phyloP scores from a whole-genome alignment of 2,113 vertebrate species.

The Hypanus sabinus region DNA sequence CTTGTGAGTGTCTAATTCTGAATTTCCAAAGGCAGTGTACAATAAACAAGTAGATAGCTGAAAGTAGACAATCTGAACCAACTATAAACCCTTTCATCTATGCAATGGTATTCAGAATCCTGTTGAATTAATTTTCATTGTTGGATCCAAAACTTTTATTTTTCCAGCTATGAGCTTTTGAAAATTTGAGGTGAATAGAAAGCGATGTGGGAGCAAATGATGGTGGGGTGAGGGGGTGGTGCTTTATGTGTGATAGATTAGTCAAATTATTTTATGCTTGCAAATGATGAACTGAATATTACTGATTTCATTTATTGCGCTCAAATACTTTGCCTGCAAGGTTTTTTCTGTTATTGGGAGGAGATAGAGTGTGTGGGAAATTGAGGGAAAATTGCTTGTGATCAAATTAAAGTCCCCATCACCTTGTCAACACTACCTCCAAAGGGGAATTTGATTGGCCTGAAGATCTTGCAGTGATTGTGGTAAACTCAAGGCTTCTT shows the following conservation, averaged over 20 bases:
- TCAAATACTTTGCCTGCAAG: no score
- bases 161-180: background rate
- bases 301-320: background rate
- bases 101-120: background rate
- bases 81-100: background rate
- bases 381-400: no score
- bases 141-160: background rate
- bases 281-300: background rate
- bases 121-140: background rate
- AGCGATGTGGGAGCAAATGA: no score
- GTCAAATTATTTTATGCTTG: background rate
- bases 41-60: background rate
- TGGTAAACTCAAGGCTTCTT: no score
- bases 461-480: no score
- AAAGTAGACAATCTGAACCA: background rate
- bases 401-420: no score
- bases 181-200: background rate
- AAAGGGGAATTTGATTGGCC: no score
- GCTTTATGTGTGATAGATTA: background rate
- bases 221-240: background rate
- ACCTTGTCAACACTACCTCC: no score
- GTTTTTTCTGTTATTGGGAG: no score
- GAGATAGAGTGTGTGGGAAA: no score
- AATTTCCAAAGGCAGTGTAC: background rate
- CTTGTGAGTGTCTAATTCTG: background rate